Conservation (phyloP, 2,888 invertebrate species). For the Aspidiotus rigidus region DNA sequence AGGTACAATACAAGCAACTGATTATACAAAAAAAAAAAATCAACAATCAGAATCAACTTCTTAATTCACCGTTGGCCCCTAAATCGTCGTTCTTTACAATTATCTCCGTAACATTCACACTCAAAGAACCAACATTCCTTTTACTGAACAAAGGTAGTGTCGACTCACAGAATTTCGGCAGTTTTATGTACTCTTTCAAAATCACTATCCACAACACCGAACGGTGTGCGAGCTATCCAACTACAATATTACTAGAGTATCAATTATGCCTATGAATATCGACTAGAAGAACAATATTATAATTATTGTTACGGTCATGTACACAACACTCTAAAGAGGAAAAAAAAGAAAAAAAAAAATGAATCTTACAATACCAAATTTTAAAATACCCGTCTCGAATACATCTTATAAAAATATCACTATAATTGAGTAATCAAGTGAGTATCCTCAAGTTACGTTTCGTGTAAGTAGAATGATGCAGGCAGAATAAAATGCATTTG, state of each 20-base stretch:
- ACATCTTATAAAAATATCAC: slow-evolving; percentile 1
- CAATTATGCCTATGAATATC: not conserved
- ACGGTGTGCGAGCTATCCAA: not conserved
- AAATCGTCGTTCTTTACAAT: no score
- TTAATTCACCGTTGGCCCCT: no score
- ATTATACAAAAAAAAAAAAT: no score
- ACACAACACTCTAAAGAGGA: not conserved
- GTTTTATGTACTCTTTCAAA: not conserved
- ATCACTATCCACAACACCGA: not conserved
- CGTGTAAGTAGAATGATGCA: not conserved
- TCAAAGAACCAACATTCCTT: not conserved
- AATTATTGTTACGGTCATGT: not conserved
- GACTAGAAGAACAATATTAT: not conserved
- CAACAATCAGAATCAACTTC: no score
- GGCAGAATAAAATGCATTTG: not conserved
- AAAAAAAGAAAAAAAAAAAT: not conserved
- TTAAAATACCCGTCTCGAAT: not conserved
- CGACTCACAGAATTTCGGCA: slow-evolving; percentile 1
- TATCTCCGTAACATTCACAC: not conserved
- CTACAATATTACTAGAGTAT: not conserved
- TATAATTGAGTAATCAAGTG: not conserved
- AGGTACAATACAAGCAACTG: no score
- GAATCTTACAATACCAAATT: not conserved
- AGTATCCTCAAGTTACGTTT: not conserved
- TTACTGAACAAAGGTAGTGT: not conserved